Base-by-base conservation (phyloP, 2,797 vertebrate species). In the Antrozous pallidus region DNA sequence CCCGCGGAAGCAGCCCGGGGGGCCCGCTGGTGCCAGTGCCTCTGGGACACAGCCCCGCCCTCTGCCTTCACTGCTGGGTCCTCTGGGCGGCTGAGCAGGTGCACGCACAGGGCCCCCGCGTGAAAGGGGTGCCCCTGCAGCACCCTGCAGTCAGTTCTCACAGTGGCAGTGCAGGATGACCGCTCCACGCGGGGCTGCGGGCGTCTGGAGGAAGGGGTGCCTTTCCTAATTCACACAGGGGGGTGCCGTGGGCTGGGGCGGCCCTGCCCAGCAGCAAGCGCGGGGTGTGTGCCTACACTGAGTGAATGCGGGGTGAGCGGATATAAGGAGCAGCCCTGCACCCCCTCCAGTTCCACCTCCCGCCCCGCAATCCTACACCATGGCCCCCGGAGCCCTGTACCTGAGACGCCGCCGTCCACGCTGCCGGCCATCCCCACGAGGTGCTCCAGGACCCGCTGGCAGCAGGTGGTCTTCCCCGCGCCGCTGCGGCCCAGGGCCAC, bases 401-500 rank as follows among this genome's bases (percentile, higher is more conserved):
- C 97, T 96, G 98, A 98, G 80, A 99, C 97, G 67, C 88, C 97
- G 94, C 95, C 92, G 1, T 98, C 98, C 73, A 98, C 96, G 0
- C 98, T 98, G 13, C 99, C 99, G 0, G 98, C 99, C 2, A 97
- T 98, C 79, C 96, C 98, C 85, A 99, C 98, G 71, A 99, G 98
- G 38, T 98, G 97, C 78, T 98, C 98, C 17, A 99, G 97, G 71
- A 98, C 98, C 0, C 98, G 97, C 97, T 98, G 98, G 45, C 99
- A 99, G 38, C 98, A 98, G 0, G 96, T 95, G 5, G 98, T 99
- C 98, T 99, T 99, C 1, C 99, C 99, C 0, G 99, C 98, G 0
- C 99, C 99, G 0, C 98, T 99, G 92, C 99, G 98, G 0, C 99
- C 99, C 98, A 99, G 12, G 0, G 99, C 98, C 26, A 99, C 92